phyloP scores from a whole-genome alignment of 2,797 vertebrate genomes.

The Danio choprae region DNA sequence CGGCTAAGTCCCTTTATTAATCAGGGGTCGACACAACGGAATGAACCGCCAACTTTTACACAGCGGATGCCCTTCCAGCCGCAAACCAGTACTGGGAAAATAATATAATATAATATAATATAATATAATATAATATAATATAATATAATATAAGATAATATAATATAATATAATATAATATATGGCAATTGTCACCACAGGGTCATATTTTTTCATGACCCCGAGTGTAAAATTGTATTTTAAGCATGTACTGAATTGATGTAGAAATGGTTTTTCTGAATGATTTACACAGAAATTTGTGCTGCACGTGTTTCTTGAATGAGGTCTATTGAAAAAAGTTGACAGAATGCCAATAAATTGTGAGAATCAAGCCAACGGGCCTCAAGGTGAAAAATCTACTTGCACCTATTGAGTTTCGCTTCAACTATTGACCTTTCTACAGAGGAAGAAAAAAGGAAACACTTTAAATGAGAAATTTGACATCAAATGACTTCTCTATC shows the following conservation, averaged over 20 bases:
- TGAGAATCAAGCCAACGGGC: neutral
- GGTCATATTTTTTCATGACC: too few relatives aligned
- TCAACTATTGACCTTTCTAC: neutral
- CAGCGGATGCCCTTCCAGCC: too few relatives aligned
- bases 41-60: too few relatives aligned
- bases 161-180: too few relatives aligned
- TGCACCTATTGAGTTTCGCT: neutral
- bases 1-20: too few relatives aligned
- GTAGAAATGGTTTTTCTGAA: neutral
- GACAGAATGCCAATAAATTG: neutral
- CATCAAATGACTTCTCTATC: neutral
- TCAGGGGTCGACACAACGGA: too few relatives aligned
- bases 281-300: neutral
- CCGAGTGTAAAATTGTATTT: too few relatives aligned
- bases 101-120: too few relatives aligned
- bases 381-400: constrained; percentile 10
- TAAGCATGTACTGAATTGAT: neutral
- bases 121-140: too few relatives aligned
- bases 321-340: neutral
- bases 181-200: too few relatives aligned
- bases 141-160: too few relatives aligned
- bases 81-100: too few relatives aligned
- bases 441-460: neutral
- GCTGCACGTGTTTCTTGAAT: neutral
- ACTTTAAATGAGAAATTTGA: neutral